Evolutionary conservation across 2,888 invertebrate genomes (phyloP), one percentile per base, ranked within the genome.

Genomic region (Platyscelio sp.): DNA sequence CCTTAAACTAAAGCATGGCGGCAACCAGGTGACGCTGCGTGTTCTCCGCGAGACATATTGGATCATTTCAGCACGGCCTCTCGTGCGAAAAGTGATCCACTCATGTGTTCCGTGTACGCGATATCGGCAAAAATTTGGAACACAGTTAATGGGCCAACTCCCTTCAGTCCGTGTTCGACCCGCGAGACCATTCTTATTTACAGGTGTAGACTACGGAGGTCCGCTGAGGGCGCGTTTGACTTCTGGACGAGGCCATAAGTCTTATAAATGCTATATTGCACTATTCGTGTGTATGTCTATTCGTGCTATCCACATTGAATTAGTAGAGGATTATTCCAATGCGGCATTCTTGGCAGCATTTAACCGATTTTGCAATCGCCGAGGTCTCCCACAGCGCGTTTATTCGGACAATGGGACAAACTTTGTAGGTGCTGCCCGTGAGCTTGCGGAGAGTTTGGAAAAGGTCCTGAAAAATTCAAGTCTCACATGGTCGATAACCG

Each of bases 351-450:
- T 91, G 0, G 88, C 87, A 0, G 88, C 89, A 0, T 83, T 87
- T 20, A 65, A 77, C 29, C 74, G 89, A 18, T 90, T 91, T 46
- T 72, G 86, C 0, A 67, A 87, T 13, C 74, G 90, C 24, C 74
- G 90, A 49, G 89, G 90, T 0, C 29, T 63, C 1, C 85, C 85
- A 11, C 24, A 24, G 1, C 60, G 80, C 11, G 70, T 89, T 15
- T 76, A 85, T 51, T 88, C 87, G 56, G 91, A 91, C 60, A 87
- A 87, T 54, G 90, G 90, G 4, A 89, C 88, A 5, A 91, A 88
- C 56, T 91, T 91, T 61, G 71, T 87, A 1, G 90, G 89, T n/a
- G 90, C 91, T 20, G 74, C 81, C 22, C 80, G 76, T 6, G 86
- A 87, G 49, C 51, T 90, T 3, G 71, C 58, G 2, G 24, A 24